phyloP scores from a whole-genome alignment of 2,797 vertebrate genomes.

The Leptodactylus fallax region DNA sequence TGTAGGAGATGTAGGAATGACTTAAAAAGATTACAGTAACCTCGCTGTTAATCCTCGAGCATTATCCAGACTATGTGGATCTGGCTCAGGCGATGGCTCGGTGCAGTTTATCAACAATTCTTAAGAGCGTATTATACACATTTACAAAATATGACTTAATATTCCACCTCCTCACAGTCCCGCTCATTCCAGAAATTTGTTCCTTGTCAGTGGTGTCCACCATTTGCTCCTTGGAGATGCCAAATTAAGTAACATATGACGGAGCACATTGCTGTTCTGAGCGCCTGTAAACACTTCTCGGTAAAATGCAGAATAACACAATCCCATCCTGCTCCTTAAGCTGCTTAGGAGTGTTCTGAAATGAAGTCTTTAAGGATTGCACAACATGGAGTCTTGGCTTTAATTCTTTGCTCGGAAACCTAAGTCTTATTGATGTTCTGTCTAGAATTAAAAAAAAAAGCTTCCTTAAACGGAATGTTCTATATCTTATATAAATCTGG shows the following conservation, averaged over 20 bases:
- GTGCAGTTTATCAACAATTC: conserved; percentile 45
- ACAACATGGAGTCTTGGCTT: conserved; percentile 1
- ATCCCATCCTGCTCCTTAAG: conserved; percentile 35
- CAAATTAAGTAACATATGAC: conserved; percentile 56
- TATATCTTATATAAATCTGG: too few relatives aligned
- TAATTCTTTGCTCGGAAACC: neutral
- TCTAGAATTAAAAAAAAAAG: neutral
- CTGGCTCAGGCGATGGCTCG: neutral
- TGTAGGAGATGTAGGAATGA: neutral
- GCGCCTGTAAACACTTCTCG: conserved; percentile 36
- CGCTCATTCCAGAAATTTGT: conserved; percentile 49
- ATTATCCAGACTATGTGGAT: neutral
- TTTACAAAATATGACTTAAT: conserved; percentile 54
- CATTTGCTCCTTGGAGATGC: conserved; percentile 55
- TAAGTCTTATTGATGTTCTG: neutral
- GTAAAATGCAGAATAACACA: conserved; percentile 32
- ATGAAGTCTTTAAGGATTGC: conserved; percentile 16
- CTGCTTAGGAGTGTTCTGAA: neutral
- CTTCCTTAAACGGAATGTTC: neutral
- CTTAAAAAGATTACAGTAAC: neutral
- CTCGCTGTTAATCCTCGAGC: neutral
- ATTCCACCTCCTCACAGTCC: conserved; percentile 56
- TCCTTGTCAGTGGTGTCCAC: conserved; percentile 51
- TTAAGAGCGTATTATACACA: conserved; percentile 25
- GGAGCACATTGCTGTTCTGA: conserved; percentile 47